Evolutionary conservation across 2,888 invertebrate genomes (phyloP), one percentile per base, ranked within the genome.

Genomic region (Tetheella fluctuosa): DNA sequence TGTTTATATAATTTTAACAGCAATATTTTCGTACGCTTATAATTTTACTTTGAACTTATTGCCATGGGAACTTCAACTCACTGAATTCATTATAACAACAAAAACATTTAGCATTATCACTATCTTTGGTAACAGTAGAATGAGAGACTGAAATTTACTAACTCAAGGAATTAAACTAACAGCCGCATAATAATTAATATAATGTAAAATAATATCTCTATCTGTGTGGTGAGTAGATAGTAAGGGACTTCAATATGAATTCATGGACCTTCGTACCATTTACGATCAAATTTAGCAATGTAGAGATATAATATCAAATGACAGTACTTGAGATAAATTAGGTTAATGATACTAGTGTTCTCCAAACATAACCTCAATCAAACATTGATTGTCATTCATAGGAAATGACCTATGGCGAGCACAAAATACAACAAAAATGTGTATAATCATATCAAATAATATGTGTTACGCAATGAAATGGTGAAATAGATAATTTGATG

Each of bases 1-100:
- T 39, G 69, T 75, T 77, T 72, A 65, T 64, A 60, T 68, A 63
- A 71, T 74, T 64, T 69, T 62, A 57, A 58, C 63, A 67, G 65
- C 63, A 64, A 58, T 60, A 63, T 68, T 66, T 64, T 68, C 30
- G 60, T 68, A 52, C 63, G 54, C 53, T 37, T 34, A 55, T 39
- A 39, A 34, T 34, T 34, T 34, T 34, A 34, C 13, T n/a, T 39
- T n/a, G 6, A 39, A n/a, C n/a, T 39, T n/a, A 39, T 39, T 39
- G n/a, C 39, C 39, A 57, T 61, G n/a, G 52, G 48, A 62, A 60
- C 60, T 62, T 54, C 17, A 34, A 13, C 34, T 3, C n/a, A 2
- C 2, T 8, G 20, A 20, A 30, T 54, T 7, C 25, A 25, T 25
- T 25, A 25, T 6, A 25, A n/a, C n/a, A n/a, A n/a, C n/a, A n/a